Percentiles rank a stretch among this genome's conserved stretches.
Evolutionary conservation across 2,113 vertebrate species (phyloP).

Genomic region (Anguilla rostrata): DNA sequence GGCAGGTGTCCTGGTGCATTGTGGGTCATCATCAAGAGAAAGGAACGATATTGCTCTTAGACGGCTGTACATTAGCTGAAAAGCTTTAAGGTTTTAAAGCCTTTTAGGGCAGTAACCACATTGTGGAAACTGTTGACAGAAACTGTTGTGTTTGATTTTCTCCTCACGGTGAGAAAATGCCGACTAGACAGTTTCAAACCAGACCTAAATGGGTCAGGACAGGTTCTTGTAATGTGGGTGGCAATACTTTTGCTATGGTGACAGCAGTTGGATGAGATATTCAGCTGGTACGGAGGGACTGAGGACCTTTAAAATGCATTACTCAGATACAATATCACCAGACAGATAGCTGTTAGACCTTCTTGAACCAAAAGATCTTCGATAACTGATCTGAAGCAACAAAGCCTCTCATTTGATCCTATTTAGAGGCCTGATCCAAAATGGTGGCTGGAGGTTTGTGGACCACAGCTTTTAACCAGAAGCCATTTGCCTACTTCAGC

Average conservation of each 20-base stretch:
- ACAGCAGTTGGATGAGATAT: slow-evolving; percentile 11
- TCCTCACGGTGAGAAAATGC: not conserved
- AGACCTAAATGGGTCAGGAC: not conserved
- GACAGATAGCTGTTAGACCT: no score
- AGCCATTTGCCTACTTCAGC: not conserved
- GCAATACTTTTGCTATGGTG: not conserved
- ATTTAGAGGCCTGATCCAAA: not conserved
- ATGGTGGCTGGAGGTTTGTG: not conserved
- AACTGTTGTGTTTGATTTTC: not conserved
- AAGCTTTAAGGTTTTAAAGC: not conserved
- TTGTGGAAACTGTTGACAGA: not conserved
- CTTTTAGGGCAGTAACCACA: not conserved
- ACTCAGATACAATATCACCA: no score
- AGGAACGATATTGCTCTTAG: not conserved
- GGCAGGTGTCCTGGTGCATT: slow-evolving; percentile 38
- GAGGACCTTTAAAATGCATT: no score
- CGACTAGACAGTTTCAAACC: not conserved
- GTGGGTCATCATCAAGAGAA: slow-evolving; percentile 19
- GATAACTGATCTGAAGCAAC: not conserved
- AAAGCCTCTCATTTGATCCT: not conserved
- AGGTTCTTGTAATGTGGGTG: not conserved
- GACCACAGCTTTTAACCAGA: not conserved
- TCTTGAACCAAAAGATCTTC: not conserved
- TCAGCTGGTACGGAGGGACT: not conserved
- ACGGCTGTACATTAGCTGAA: not conserved